Evolutionary conservation across 1,140 invertebrate species (phyloP).

Genomic region (Melitaea cinxia): DNA sequence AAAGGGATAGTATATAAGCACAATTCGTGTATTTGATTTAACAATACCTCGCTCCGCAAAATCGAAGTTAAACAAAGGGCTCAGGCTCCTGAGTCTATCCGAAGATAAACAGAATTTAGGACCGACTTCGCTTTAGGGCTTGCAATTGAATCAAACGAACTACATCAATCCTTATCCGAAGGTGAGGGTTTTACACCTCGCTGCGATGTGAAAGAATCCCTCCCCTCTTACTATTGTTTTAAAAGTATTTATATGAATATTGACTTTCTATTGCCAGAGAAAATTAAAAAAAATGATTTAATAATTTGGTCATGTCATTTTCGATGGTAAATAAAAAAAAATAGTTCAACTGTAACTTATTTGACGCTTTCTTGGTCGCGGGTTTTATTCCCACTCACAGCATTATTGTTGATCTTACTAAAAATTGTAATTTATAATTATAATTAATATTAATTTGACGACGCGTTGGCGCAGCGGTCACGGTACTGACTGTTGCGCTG

Average conservation of each 20-base stretch:
- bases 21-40: constrained; percentile 5
- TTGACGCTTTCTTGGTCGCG: too few relatives aligned
- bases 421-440: too few relatives aligned
- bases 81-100: background rate
- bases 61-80: constrained; percentile 4
- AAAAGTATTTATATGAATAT: too few relatives aligned
- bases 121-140: background rate
- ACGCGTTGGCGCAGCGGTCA: too few relatives aligned
- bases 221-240: background rate
- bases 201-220: background rate
- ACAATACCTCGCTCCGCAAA: background rate
- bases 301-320: too few relatives aligned
- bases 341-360: too few relatives aligned
- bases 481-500: too few relatives aligned
- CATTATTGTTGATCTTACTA: too few relatives aligned
- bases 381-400: too few relatives aligned
- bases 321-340: too few relatives aligned
- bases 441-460: too few relatives aligned
- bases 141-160: background rate
- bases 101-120: constrained; percentile 4
- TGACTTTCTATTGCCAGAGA: background rate
- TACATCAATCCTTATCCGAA: background rate
- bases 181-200: background rate
- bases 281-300: too few relatives aligned
- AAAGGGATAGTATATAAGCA: background rate